phyloP scores from a whole-genome alignment of 2,888 invertebrate species.

The Fragum whitleyi region DNA sequence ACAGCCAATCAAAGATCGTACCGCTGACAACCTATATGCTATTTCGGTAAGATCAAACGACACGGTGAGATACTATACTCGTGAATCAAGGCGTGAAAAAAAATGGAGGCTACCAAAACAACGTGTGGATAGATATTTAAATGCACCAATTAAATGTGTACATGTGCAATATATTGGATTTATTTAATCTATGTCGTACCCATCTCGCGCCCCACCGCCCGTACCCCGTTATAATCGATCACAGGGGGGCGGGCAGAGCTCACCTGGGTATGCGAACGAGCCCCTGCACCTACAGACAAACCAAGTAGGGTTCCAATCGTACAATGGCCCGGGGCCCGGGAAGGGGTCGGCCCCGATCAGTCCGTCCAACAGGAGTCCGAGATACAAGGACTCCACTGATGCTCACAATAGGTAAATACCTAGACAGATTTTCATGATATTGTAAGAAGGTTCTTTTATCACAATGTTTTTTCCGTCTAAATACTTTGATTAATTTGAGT shows the following conservation, averaged over 20 bases:
- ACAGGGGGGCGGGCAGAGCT: slow-evolving; percentile 35
- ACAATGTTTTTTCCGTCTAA: too few relatives aligned
- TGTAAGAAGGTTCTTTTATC: too few relatives aligned
- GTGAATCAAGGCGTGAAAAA: slow-evolving; percentile 51
- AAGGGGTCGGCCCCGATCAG: slow-evolving; percentile 53
- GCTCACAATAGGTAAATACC: slow-evolving; percentile 61
- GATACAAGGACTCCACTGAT: slow-evolving; percentile 63
- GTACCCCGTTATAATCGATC: slow-evolving; percentile 55
- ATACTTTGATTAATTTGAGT: too few relatives aligned
- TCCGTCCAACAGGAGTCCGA: slow-evolving; percentile 62
- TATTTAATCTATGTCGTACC: slow-evolving; percentile 40
- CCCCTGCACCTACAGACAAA: slow-evolving; percentile 63
- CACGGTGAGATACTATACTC: slow-evolving; percentile 7
- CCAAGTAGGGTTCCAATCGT: slow-evolving; percentile 43
- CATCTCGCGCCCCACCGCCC: slow-evolving; percentile 59
- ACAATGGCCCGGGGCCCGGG: slow-evolving; percentile 49
- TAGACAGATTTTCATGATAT: too few relatives aligned
- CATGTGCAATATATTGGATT: slow-evolving; percentile 35
- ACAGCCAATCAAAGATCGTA: slow-evolving; percentile 51
- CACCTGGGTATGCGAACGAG: slow-evolving; percentile 61
- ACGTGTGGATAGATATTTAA: slow-evolving; percentile 38
- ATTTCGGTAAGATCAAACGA: slow-evolving; percentile 52
- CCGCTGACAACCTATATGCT: slow-evolving; percentile 35
- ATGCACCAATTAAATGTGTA: slow-evolving; percentile 8
- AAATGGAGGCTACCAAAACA: slow-evolving; percentile 42